These are phyloP conservation scores for Limnephilus auricula DNA, from an alignment of 2,888 invertebrate genomes.

Conservation along the genomic window DNA sequence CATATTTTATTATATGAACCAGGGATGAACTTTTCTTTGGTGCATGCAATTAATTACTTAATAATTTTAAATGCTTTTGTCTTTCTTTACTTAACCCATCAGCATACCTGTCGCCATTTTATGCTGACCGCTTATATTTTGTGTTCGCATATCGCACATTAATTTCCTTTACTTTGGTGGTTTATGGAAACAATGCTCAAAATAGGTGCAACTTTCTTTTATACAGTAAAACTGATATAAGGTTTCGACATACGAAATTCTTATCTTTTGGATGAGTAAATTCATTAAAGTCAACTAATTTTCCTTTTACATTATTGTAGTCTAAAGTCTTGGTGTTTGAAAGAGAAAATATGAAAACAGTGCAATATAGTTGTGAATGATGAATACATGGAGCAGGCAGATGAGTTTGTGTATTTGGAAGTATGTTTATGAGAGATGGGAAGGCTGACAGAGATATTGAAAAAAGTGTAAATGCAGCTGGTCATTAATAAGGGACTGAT, in stretches of 20 bases:
- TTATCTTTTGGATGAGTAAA: background rate
- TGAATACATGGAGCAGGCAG: too few relatives aligned
- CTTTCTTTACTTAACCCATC: background rate
- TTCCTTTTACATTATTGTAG: too few relatives aligned
- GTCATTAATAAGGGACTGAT: too few relatives aligned
- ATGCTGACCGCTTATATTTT: background rate
- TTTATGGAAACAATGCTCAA: background rate
- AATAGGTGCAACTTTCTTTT: background rate
- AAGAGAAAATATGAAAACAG: too few relatives aligned
- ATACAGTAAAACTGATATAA: background rate
- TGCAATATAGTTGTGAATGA: too few relatives aligned
- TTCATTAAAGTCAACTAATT: too few relatives aligned
- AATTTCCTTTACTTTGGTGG: background rate
- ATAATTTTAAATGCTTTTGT: background rate
- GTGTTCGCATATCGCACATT: background rate
- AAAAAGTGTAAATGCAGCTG: too few relatives aligned
- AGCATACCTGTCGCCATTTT: background rate
- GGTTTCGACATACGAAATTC: background rate
- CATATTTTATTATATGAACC: background rate
- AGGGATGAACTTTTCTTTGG: background rate
- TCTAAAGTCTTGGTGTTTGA: too few relatives aligned
- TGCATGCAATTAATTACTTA: background rate
- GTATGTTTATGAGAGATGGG: too few relatives aligned
- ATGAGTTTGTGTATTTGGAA: too few relatives aligned
- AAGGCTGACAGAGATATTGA: too few relatives aligned